A percentile compares a stretch with the other conserved stretches of the same genome.
These are phyloP conservation scores for Polyommatus iphigenia DNA, from an alignment of 2,888 invertebrate species.

Conservation along the genomic window DNA sequence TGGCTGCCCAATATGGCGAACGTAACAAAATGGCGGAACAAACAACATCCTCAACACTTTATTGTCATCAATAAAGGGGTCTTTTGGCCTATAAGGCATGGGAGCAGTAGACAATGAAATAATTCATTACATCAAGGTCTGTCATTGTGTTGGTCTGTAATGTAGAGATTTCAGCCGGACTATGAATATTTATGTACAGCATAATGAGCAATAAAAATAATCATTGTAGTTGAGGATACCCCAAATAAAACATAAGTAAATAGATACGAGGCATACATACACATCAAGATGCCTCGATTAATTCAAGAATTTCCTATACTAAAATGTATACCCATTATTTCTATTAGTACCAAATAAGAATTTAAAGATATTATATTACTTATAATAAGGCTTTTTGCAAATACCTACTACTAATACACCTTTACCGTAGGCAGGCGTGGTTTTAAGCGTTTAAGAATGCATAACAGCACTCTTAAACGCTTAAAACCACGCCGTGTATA, in stretches of 20 bases:
- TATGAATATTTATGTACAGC: conserved; percentile 6
- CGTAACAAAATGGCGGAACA: conserved; percentile 55
- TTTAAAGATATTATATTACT: no score
- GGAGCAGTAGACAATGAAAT: conserved; percentile 65
- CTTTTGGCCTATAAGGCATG: conserved; percentile 63
- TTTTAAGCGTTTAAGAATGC: no score
- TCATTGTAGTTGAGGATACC: background rate
- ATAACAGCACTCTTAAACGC: no score
- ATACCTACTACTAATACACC: no score
- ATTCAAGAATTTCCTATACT: background rate
- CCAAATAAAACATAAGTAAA: background rate
- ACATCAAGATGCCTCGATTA: background rate
- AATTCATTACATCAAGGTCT: conserved; percentile 67
- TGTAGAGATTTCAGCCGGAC: conserved; percentile 47
- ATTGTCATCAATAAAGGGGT: conserved; percentile 50
- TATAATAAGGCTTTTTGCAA: no score
- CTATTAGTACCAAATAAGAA: no score
- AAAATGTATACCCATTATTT: no score
- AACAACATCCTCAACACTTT: conserved; percentile 47
- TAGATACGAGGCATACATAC: background rate
- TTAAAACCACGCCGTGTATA: no score
- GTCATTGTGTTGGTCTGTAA: conserved; percentile 50
- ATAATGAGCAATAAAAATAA: conserved; percentile 16
- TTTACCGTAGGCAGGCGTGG: no score
- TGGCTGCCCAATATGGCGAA: conserved; percentile 47